phyloP scores from a whole-genome alignment of 64 coral and sea anemone species.

The Actinia tenebrosa region DNA sequence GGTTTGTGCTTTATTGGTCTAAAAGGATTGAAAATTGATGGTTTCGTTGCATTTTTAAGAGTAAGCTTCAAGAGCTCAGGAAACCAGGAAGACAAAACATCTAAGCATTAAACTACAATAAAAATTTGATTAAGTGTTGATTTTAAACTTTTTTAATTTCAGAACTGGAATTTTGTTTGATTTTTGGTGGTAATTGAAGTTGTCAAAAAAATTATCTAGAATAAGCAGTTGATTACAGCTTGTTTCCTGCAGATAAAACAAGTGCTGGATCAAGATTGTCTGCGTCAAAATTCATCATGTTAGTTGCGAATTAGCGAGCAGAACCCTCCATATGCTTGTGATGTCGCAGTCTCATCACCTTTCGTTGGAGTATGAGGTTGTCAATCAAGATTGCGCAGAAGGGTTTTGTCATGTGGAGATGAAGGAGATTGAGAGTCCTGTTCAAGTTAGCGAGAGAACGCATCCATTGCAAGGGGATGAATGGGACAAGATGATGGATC shows the following conservation, averaged over 20 bases:
- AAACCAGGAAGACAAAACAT: not conserved
- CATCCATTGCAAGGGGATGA: constrained; percentile 32
- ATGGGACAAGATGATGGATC: constrained; percentile 68
- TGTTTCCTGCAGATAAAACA: not conserved
- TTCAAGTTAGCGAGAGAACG: constrained; percentile 76
- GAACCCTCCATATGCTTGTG: not conserved
- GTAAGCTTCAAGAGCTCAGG: not conserved
- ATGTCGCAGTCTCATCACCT: not conserved
- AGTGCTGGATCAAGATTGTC: not conserved
- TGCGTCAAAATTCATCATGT: not conserved
- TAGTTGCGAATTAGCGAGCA: not conserved
- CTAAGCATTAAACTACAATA: no score
- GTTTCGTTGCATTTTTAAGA: not conserved
- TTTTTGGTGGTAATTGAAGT: not conserved
- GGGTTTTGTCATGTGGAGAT: constrained; percentile 13
- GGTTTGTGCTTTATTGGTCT: not conserved
- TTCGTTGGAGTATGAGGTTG: not conserved
- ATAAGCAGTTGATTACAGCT: no score
- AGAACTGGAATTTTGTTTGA: not conserved
- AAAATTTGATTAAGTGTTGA: not conserved
- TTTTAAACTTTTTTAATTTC: not conserved
- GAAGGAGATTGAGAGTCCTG: constrained; percentile 38
- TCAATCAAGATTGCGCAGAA: not conserved
- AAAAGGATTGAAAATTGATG: not conserved
- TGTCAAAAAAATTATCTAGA: not conserved